Conservation (phyloP, 2,797 vertebrate genomes). For the Cheirogaleus major region DNA sequence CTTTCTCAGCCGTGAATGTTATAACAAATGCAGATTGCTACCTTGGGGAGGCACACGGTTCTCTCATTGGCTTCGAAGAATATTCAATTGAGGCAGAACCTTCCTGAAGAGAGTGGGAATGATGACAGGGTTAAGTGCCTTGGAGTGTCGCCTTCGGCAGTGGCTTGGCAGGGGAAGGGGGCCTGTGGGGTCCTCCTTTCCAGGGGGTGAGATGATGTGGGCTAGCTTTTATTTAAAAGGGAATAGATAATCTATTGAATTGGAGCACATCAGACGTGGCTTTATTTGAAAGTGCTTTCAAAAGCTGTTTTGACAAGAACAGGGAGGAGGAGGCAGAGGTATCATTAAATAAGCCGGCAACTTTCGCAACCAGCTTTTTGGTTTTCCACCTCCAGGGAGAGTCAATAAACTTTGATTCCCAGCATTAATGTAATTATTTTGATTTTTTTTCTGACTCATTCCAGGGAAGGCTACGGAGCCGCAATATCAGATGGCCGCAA, state of each 20-base stretch:
- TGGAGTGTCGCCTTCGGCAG: conserved; percentile 59
- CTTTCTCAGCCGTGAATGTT: neutral
- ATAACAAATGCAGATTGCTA: conserved; percentile 1
- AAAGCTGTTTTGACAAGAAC: conserved; percentile 82
- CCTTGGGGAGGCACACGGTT: neutral
- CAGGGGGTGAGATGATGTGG: conserved; percentile 65
- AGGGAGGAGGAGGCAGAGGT: conserved; percentile 77
- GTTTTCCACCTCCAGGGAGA: conserved; percentile 87
- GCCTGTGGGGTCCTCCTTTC: conserved; percentile 22
- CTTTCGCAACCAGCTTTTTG: conserved; percentile 85
- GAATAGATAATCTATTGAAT: conserved; percentile 70
- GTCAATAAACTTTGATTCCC: conserved; percentile 89
- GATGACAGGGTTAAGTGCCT: neutral
- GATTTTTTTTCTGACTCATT: conserved; percentile 79
- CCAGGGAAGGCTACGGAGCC: conserved; percentile 81
- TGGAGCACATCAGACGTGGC: conserved; percentile 69
- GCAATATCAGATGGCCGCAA: conserved; percentile 87
- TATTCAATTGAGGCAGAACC: conserved; percentile 50
- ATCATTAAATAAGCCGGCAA: conserved; percentile 85
- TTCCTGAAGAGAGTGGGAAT: conserved; percentile 54
- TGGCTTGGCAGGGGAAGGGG: conserved; percentile 51
- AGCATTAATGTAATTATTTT: conserved; percentile 89
- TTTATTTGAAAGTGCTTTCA: conserved; percentile 81
- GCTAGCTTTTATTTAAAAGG: conserved; percentile 72
- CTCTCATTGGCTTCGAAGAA: conserved; percentile 65